Conservation (phyloP, 2,888 invertebrate species). For the Archips xylosteana region DNA sequence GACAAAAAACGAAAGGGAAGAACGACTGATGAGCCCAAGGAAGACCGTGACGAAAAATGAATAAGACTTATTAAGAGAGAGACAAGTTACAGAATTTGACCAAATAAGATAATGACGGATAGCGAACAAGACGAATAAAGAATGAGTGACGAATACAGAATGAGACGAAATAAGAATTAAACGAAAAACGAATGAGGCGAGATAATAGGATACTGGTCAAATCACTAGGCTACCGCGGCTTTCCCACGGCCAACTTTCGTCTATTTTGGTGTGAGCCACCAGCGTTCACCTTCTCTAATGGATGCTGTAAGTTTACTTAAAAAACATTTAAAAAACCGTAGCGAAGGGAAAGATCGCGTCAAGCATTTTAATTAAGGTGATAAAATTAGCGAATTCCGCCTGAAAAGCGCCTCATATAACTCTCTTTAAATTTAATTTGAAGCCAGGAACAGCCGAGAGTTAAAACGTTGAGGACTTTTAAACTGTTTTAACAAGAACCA, state of each 20-base stretch:
- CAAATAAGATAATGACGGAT: too few relatives aligned
- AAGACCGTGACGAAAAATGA: too few relatives aligned
- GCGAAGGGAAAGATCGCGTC: conserved; percentile 7
- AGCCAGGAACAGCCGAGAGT: conserved; percentile 23
- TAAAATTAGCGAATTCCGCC: conserved; percentile 34
- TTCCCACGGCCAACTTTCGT: background rate
- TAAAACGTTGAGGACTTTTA: conserved; percentile 23
- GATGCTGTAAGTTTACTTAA: background rate
- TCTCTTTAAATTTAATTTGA: conserved; percentile 39
- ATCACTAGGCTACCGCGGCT: too few relatives aligned
- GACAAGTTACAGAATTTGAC: too few relatives aligned
- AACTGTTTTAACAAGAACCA: conserved; percentile 24
- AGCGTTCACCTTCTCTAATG: background rate
- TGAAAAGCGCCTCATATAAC: conserved; percentile 34
- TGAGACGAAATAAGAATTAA: too few relatives aligned
- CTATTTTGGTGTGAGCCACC: background rate
- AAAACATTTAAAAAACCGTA: conserved; percentile 8
- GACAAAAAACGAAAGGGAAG: too few relatives aligned
- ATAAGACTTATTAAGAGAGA: too few relatives aligned
- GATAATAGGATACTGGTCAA: too few relatives aligned
- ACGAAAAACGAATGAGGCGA: too few relatives aligned
- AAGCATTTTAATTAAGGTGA: conserved; percentile 38
- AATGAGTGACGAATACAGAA: too few relatives aligned
- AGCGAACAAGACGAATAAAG: too few relatives aligned
- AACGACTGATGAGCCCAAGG: too few relatives aligned